A percentile compares a stretch with the other conserved stretches of the same genome.
Conservation (phyloP, 1,140 invertebrate species). For the Orius laevigatus region DNA sequence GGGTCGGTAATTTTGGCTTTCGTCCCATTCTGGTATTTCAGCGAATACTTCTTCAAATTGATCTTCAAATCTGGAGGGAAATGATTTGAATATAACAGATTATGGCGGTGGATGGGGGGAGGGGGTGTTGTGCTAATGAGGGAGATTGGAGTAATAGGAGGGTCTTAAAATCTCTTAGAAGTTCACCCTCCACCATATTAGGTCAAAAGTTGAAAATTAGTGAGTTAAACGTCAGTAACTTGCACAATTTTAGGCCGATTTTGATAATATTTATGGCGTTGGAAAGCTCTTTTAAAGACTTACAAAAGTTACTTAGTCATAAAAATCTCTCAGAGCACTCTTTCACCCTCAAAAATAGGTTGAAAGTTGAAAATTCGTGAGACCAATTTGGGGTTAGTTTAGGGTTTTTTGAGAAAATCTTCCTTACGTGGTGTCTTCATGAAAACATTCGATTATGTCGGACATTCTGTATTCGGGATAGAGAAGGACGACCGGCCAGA, state of each 20-base stretch:
- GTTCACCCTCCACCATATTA: background rate
- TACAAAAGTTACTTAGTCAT: too few relatives aligned
- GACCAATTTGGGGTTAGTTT: too few relatives aligned
- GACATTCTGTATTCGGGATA: slow-evolving; percentile 63
- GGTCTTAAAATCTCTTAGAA: background rate
- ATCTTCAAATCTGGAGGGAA: slow-evolving; percentile 39
- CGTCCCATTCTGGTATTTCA: slow-evolving; percentile 57
- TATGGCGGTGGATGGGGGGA: too few relatives aligned
- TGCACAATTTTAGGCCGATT: background rate
- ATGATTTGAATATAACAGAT: background rate
- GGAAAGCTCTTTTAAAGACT: too few relatives aligned
- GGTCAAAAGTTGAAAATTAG: background rate
- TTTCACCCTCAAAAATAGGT: background rate
- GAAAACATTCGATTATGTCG: slow-evolving; percentile 56
- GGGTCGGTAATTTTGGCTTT: slow-evolving; percentile 44
- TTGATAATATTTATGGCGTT: too few relatives aligned
- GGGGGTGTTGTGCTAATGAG: too few relatives aligned
- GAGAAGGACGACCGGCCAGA: slow-evolving; percentile 68
- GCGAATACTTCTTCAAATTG: slow-evolving; percentile 59
- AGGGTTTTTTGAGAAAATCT: background rate
- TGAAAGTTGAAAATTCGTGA: too few relatives aligned
- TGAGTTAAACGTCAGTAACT: background rate
- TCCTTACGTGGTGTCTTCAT: slow-evolving; percentile 51
- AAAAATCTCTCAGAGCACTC: background rate
- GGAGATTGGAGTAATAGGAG: too few relatives aligned